phyloP scores from a whole-genome alignment of 2,888 invertebrate genomes.

The Seira musarum region DNA sequence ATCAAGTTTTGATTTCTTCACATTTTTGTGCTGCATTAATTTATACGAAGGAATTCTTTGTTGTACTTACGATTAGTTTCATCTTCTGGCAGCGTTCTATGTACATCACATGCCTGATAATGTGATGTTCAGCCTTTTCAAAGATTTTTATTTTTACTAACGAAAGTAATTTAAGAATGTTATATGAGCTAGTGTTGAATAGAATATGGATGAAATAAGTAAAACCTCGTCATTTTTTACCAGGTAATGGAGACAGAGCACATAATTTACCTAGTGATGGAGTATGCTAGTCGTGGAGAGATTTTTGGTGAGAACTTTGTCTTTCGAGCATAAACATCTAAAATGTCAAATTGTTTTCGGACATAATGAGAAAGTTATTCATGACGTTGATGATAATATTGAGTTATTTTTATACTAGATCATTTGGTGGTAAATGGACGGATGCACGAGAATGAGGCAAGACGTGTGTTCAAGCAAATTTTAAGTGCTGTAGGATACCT shows the following conservation, averaged over 20 bases:
- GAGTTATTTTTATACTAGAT: conserved; percentile 75
- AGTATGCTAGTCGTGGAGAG: conserved; percentile 98
- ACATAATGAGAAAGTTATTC: not conserved
- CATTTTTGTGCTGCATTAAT: too few species aligned
- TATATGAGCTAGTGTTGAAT: too few species aligned
- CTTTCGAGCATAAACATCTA: too few species aligned
- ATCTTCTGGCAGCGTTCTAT: too few species aligned
- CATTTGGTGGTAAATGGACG: conserved; percentile 95
- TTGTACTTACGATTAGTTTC: too few species aligned
- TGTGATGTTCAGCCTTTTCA: too few species aligned
- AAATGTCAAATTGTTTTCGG: conserved; percentile 3
- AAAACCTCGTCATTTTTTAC: conserved; percentile 70
- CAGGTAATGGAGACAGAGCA: conserved; percentile 99
- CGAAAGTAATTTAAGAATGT: too few species aligned
- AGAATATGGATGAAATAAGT: too few species aligned
- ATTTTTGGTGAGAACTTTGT: conserved; percentile 94
- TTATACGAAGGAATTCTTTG: too few species aligned
- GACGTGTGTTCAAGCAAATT: conserved; percentile 97
- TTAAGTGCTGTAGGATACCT: conserved; percentile 97
- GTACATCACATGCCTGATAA: too few species aligned
- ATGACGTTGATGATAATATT: conserved; percentile 8
- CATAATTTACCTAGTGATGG: conserved; percentile 98
- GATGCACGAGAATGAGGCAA: conserved; percentile 93
- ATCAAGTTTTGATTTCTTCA: too few species aligned
- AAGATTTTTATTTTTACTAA: too few species aligned